Conservation (phyloP, 2,888 invertebrate species). For the Gonocerus acuteangulatus region DNA sequence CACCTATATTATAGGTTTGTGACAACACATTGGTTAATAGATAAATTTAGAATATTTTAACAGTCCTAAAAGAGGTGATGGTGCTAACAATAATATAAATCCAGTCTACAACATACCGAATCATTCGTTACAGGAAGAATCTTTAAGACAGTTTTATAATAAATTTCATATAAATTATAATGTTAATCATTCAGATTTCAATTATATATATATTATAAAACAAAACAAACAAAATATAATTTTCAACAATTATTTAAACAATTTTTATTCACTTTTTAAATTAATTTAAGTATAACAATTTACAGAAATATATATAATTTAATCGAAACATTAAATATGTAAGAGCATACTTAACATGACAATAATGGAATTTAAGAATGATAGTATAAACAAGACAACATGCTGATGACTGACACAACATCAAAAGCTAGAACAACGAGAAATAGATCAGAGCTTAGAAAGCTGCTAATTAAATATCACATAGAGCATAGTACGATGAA, state of each 20-base stretch:
- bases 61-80: conserved; percentile 16
- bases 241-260: neutral
- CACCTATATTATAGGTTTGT: conserved; percentile 22
- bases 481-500: conserved; percentile 8
- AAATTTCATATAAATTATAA: too few relatives aligned
- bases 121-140: conserved; percentile 2
- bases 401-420: conserved; percentile 10
- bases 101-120: conserved; percentile 4
- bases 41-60: conserved; percentile 14
- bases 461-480: conserved; percentile 16
- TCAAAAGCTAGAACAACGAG: conserved; percentile 18
- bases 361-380: neutral
- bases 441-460: conserved; percentile 9
- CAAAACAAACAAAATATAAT: too few relatives aligned
- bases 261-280: neutral
- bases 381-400: conserved; percentile 4
- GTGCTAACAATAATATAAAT: conserved; percentile 16
- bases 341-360: neutral
- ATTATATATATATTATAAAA: too few relatives aligned
- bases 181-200: too few relatives aligned
- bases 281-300: conserved; percentile 17
- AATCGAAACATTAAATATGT: neutral
- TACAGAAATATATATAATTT: conserved; percentile 1
- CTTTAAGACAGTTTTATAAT: neutral
- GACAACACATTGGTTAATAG: conserved; percentile 20